These are phyloP conservation scores for Vanessa tameamea DNA, from an alignment of 1,140 invertebrate species.

Conservation along the genomic window DNA sequence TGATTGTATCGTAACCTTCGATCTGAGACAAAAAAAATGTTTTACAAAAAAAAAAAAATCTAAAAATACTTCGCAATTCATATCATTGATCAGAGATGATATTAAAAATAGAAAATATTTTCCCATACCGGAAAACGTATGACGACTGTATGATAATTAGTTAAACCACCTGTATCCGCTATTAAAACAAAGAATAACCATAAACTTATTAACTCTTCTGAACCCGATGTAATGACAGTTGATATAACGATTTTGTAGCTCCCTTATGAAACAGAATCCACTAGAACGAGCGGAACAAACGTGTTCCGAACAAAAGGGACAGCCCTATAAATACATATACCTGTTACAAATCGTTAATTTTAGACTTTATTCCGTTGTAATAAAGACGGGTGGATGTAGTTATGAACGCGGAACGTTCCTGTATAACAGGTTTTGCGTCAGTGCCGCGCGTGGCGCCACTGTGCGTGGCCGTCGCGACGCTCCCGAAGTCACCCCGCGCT, in stretches of 20 bases:
- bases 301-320: constrained; percentile 73
- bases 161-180: constrained; percentile 4
- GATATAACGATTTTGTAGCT: constrained; percentile 60
- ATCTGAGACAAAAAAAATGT: no score
- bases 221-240: constrained; percentile 41
- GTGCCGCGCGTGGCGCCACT: constrained; percentile 75
- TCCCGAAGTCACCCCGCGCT: constrained; percentile 43
- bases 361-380: constrained; percentile 38
- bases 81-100: no score
- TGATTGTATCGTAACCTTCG: no score
- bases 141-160: background rate
- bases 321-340: constrained; percentile 56
- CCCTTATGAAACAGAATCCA: constrained; percentile 67
- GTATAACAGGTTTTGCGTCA: constrained; percentile 61
- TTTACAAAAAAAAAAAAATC: no score
- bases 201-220: constrained; percentile 33
- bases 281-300: constrained; percentile 60
- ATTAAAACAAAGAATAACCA: constrained; percentile 10
- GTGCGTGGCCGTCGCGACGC: constrained; percentile 71
- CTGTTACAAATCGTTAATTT: constrained; percentile 1
- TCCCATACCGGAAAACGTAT: background rate
- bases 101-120: background rate
- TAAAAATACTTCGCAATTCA: no score
- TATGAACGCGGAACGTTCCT: constrained; percentile 45
- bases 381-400: constrained; percentile 44